Conservation (phyloP, 2,113 vertebrate genomes). For the Turdus rufiventris region DNA sequence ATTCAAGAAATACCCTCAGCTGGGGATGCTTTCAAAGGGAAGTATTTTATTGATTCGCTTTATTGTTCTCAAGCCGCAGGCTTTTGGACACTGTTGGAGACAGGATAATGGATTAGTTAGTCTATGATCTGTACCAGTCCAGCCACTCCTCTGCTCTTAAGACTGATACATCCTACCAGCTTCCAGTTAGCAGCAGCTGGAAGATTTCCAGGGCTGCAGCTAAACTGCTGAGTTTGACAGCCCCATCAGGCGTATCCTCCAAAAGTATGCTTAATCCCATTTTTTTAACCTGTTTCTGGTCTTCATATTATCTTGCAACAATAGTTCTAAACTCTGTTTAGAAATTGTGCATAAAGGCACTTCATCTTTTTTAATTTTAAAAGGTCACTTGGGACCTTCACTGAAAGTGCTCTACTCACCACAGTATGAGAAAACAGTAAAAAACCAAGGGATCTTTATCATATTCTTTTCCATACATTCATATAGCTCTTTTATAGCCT, state of each 20-base stretch:
- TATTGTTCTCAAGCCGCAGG: background rate
- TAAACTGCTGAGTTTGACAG: background rate
- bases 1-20: background rate
- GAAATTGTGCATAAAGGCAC: background rate
- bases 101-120: background rate
- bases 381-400: background rate
- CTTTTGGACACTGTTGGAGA: background rate
- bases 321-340: background rate
- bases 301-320: background rate
- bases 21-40: background rate
- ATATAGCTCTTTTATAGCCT: background rate
- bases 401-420: background rate
- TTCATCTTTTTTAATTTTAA: background rate
- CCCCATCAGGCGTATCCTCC: background rate
- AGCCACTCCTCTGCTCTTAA: background rate
- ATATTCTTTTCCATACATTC: background rate
- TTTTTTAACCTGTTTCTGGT: background rate
- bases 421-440: background rate
- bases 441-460: background rate
- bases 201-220: background rate
- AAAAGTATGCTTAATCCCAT: background rate
- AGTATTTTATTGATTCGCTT: background rate
- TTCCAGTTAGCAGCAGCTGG: background rate
- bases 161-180: background rate
- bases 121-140: background rate